phyloP scores from a whole-genome alignment of 2,797 vertebrate genomes.

The Sarcoramphus papa region DNA sequence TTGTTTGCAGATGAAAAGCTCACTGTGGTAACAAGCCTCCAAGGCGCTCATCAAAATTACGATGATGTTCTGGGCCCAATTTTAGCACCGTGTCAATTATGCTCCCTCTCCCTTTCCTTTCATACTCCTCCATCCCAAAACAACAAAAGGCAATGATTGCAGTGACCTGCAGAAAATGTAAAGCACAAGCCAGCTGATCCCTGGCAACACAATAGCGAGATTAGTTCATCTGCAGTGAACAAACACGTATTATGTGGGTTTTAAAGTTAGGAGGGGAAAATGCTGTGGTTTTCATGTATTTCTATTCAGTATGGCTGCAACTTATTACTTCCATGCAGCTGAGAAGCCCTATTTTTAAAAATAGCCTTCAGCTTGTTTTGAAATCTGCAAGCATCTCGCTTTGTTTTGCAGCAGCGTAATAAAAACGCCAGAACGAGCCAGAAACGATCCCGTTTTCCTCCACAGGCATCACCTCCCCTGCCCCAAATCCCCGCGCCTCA shows the following conservation, averaged over 20 bases:
- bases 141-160: conserved; percentile 32
- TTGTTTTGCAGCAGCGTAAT: conserved; percentile 13
- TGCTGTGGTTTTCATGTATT: conserved; percentile 30
- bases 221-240: conserved; percentile 43
- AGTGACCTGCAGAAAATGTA: conserved; percentile 57
- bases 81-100: neutral
- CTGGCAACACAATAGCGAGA: conserved; percentile 33
- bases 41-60: fast-evolving
- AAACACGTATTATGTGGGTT: conserved; percentile 26
- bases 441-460: neutral
- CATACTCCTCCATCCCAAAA: neutral
- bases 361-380: conserved; percentile 39
- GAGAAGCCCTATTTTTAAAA: conserved; percentile 30
- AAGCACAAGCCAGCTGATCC: conserved; percentile 50
- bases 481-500: neutral
- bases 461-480: neutral
- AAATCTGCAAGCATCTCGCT: conserved; percentile 29
- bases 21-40: neutral
- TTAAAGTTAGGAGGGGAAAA: conserved; percentile 44
- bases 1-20: neutral
- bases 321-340: conserved; percentile 41
- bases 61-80: neutral
- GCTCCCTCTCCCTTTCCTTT: neutral
- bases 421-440: neutral
- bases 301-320: conserved; percentile 4